Conservation (phyloP, 1,140 invertebrate genomes). For the Apis cerana region DNA sequence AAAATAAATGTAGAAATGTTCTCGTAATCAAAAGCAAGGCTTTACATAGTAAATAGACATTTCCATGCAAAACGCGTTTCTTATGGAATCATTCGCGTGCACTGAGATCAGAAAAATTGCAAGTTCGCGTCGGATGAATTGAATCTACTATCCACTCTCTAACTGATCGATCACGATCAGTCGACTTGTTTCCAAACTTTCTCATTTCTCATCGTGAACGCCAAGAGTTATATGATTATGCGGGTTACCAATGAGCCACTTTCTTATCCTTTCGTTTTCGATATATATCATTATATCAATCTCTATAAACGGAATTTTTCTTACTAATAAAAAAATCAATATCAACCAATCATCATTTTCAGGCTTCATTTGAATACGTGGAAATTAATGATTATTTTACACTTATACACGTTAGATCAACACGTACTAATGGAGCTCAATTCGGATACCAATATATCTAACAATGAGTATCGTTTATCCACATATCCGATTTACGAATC, state of each 20-base stretch:
- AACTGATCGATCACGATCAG: not conserved
- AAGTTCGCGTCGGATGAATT: conserved; percentile 30
- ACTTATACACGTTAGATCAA: too few species aligned
- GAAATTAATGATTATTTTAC: too few species aligned
- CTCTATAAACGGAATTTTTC: not conserved
- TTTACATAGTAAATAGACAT: conserved; percentile 62
- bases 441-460: too few species aligned
- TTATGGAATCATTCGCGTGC: conserved; percentile 16
- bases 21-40: conserved; percentile 43
- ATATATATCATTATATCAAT: not conserved
- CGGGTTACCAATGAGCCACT: not conserved
- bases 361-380: too few species aligned
- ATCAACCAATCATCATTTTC: too few species aligned
- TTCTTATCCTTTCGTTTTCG: not conserved
- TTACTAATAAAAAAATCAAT: too few species aligned
- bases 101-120: conserved; percentile 46
- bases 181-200: not conserved
- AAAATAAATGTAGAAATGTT: conserved; percentile 4
- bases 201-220: not conserved
- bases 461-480: too few species aligned
- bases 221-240: not conserved
- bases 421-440: too few species aligned
- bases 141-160: not conserved
- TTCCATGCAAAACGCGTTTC: conserved; percentile 53
- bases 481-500: too few species aligned